phyloP scores from a whole-genome alignment of 2,888 invertebrate genomes.

The Petrolisthes manimaculis region DNA sequence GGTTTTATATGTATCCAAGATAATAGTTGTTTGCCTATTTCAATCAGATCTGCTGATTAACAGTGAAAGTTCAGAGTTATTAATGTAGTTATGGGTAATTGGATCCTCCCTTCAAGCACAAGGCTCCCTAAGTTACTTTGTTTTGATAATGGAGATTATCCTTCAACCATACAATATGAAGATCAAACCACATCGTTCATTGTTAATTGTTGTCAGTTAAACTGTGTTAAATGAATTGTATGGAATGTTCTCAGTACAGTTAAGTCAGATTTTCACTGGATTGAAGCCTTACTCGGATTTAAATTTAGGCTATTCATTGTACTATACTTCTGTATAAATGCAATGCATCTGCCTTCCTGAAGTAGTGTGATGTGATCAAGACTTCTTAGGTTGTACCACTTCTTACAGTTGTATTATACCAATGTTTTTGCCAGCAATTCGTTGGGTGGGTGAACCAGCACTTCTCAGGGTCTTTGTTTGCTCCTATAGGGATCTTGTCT shows the following conservation, averaged over 20 bases:
- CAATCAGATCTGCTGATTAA: no score
- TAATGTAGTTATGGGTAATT: neutral
- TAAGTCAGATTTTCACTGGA: neutral
- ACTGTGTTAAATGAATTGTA: neutral
- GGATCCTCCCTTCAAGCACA: neutral
- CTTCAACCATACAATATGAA: neutral
- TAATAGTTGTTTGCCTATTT: no score
- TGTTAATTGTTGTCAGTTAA: neutral
- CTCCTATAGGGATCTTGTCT: constrained; percentile 56
- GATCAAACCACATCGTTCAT: constrained; percentile 2
- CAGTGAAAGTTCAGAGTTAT: no score
- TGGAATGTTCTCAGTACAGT: neutral
- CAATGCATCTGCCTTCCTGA: neutral
- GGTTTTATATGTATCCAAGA: no score
- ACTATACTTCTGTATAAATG: constrained; percentile 5
- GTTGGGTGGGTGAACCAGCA: constrained; percentile 59
- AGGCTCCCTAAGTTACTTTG: neutral
- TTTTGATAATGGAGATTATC: neutral
- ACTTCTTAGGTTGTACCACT: neutral
- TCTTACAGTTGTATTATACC: neutral
- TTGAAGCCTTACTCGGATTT: constrained; percentile 8
- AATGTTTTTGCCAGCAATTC: constrained; percentile 31
- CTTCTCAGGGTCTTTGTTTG: constrained; percentile 63
- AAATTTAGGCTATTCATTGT: constrained; percentile 10
- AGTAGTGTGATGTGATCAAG: constrained; percentile 9